A percentile compares a stretch with the other conserved stretches of the same genome.
These are phyloP conservation scores for Montipora foliosa DNA, from an alignment of 64 coral and sea anemone genomes.

Conservation along the genomic window DNA sequence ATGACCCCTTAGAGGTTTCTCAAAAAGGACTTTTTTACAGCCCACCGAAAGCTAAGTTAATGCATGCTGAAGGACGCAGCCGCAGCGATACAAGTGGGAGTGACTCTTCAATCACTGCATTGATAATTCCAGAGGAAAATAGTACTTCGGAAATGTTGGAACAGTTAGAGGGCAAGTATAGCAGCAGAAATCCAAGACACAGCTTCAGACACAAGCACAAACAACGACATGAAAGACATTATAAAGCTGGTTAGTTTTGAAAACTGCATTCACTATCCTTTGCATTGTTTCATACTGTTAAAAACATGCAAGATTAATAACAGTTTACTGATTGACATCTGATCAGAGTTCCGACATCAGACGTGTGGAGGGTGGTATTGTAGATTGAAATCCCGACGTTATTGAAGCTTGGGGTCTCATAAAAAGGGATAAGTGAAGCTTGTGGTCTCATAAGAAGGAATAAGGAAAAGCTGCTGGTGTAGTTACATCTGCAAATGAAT, in stretches of 20 bases:
- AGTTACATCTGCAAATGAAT: no score
- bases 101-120: constrained; percentile 25
- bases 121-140: constrained; percentile 67
- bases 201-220: constrained; percentile 9
- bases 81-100: constrained; percentile 18
- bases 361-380: no score
- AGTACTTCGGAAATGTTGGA: constrained; percentile 1
- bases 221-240: not conserved
- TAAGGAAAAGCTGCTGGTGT: no score
- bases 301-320: no score
- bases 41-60: constrained; percentile 40
- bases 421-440: no score
- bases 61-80: not conserved
- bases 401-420: no score
- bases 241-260: not conserved
- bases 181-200: constrained; percentile 1
- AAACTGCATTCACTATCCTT: not conserved
- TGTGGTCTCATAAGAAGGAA: no score
- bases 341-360: no score
- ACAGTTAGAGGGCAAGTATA: constrained; percentile 15
- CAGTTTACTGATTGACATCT: no score
- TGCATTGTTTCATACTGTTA: no score
- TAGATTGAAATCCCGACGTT: no score
- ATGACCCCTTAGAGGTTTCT: not conserved
- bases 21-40: constrained; percentile 19